A percentile compares a stretch with the other conserved stretches of the same genome.
Evolutionary conservation across 2,113 vertebrate species (phyloP).

Genomic region (Phylloscopus whistleri): DNA sequence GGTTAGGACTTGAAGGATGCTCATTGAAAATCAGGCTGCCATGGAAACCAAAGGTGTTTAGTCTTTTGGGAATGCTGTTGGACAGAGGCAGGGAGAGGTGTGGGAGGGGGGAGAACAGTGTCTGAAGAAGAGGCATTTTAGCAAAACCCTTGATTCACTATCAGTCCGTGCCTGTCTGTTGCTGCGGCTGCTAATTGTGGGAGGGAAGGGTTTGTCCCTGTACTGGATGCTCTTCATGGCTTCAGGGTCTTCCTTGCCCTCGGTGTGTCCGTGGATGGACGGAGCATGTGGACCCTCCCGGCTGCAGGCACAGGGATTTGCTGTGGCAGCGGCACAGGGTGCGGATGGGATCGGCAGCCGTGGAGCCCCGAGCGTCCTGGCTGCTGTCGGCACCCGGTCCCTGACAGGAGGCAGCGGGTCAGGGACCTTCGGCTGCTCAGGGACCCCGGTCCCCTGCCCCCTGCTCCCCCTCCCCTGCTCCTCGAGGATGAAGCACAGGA

Average conservation of each 20-base stretch:
- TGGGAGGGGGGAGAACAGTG: background rate
- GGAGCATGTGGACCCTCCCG: rapidly evolving
- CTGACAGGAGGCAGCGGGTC: background rate
- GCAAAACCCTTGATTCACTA: background rate
- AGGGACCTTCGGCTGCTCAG: background rate
- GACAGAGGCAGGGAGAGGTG: conserved; percentile 10
- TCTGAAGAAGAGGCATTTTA: background rate
- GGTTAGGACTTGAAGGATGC: conserved; percentile 51
- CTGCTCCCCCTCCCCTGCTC: background rate
- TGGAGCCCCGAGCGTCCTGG: background rate
- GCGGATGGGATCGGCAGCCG: rapidly evolving
- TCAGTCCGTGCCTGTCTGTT: background rate
- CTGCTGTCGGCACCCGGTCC: background rate
- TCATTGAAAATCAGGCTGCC: conserved; percentile 68
- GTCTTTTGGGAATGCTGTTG: conserved; percentile 62
- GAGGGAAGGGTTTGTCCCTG: background rate
- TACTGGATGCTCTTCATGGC: background rate
- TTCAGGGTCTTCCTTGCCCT: background rate
- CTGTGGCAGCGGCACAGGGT: rapidly evolving
- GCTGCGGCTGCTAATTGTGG: background rate
- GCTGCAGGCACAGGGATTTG: background rate
- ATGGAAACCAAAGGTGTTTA: conserved; percentile 69
- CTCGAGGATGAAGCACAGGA: background rate
- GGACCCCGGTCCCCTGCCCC: rapidly evolving
- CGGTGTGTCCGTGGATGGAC: rapidly evolving